A percentile compares a stretch with the other conserved stretches of the same genome.
Evolutionary conservation across 2,888 invertebrate genomes (phyloP).

Genomic region (Maniola hyperantus): DNA sequence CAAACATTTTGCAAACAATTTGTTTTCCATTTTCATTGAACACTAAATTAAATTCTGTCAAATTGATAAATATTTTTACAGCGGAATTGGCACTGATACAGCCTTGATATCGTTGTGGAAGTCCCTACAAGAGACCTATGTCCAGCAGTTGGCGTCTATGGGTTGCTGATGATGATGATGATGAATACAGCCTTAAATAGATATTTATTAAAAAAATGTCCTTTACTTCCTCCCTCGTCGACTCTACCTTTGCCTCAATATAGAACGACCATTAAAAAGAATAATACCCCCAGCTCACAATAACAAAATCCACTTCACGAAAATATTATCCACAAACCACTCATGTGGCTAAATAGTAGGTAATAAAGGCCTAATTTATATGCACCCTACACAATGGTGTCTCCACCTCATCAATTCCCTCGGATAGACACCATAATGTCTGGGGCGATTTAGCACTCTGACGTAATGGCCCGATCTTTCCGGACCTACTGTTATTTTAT

Average conservation of each 20-base stretch:
- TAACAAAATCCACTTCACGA: conserved; percentile 23
- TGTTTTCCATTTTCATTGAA: too few species aligned
- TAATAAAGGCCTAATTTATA: conserved; percentile 41
- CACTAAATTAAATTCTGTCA: too few species aligned
- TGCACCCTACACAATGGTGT: conserved; percentile 51
- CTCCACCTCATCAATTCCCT: conserved; percentile 67
- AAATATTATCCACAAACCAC: conserved; percentile 37
- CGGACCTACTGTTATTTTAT: conserved; percentile 51
- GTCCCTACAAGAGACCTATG: too few species aligned
- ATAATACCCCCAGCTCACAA: conserved; percentile 11
- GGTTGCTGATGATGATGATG: too few species aligned
- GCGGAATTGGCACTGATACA: too few species aligned
- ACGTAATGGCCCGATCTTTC: conserved; percentile 66
- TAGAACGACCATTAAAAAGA: conserved; percentile 3
- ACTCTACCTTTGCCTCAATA: neutral
- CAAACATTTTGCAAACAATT: too few species aligned
- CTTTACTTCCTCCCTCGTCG: too few species aligned
- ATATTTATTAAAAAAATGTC: neutral
- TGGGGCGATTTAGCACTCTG: conserved; percentile 61
- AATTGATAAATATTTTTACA: too few species aligned
- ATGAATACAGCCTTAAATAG: neutral
- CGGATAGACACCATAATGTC: conserved; percentile 59
- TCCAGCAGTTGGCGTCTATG: too few species aligned
- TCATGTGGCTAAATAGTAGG: conserved; percentile 43
- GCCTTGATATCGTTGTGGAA: too few species aligned